Evolutionary conservation across 2,888 invertebrate genomes (phyloP), one percentile per base, ranked within the genome.

Genomic region (Exephanes ischioxanthus): DNA sequence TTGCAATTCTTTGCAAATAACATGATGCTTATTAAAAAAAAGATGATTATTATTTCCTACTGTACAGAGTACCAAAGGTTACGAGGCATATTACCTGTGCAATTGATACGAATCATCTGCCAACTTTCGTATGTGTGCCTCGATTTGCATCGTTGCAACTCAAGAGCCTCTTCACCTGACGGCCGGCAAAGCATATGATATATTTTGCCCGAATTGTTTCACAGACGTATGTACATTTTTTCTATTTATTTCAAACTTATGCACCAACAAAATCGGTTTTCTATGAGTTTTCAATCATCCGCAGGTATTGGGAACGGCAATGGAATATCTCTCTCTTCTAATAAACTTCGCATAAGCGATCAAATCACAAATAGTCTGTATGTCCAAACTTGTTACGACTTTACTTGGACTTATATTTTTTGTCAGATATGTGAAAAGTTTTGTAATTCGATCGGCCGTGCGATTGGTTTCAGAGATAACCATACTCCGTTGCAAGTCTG

Each of bases 71-170:
- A 94, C 94, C 87, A 91, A 94, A 14, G 93, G 96, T 2, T 94
- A 95, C 0, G 94, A 95, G 55, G 94, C 94, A 70, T 90, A 95
- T 87, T 96, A 95, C 88, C 94, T 94, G 83, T 95, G 95, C 86
- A 95, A 95, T 5, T 96, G 96, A 96, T 94, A 95, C 75, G 94
- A 95, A n/a, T 95, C 95, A 87, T 92, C 94, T 70, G 89, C 88
- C 0, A 91, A 91, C 82, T 96, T 95, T 89, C 94, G 93, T 16
- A 93, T 94, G 11, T 92, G 93, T 14, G 90, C 96, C 26, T 90
- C 95, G 84, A 94, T 95, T 71, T 94, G 95, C 1, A 94, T 96
- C 93, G 94, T 95, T 87, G 93, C 95, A 2, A 95, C 95, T 91
- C 95, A 95, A 88, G 94, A 92, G 9, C 94, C 95, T 0, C 94